phyloP scores from a whole-genome alignment of 2,888 invertebrate genomes.

The Drosophila merina region DNA sequence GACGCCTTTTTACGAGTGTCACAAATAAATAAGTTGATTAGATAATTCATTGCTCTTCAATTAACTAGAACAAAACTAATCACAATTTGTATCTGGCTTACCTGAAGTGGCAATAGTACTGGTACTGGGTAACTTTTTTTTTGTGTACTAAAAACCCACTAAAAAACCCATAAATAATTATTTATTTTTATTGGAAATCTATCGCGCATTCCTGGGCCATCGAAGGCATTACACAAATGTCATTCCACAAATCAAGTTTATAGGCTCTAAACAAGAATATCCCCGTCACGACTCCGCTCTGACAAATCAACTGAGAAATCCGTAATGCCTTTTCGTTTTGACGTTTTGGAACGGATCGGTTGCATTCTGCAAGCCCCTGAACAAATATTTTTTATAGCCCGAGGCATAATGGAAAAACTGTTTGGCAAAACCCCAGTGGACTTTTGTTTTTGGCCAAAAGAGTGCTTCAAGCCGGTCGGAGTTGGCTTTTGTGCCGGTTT shows the following conservation, averaged over 20 bases:
- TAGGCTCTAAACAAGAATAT: conserved; percentile 36
- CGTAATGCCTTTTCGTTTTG: conserved; percentile 15
- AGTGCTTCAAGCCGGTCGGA: conserved; percentile 28
- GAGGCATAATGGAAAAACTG: conserved; percentile 53
- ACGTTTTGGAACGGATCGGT: conserved; percentile 13
- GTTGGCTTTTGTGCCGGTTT: conserved; percentile 49
- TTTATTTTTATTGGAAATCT: conserved; percentile 3
- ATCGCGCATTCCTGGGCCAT: conserved; percentile 30
- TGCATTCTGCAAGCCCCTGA: conserved; percentile 16
- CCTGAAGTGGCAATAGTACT: not conserved
- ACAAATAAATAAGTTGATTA: not conserved
- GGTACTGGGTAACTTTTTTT: not conserved
- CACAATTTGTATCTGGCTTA: conserved; percentile 1
- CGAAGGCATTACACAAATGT: conserved; percentile 36
- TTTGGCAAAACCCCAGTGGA: conserved; percentile 40
- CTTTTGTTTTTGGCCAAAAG: conserved; percentile 35
- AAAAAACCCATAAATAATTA: conserved; percentile 6
- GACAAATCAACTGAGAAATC: conserved; percentile 47
- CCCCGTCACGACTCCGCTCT: conserved; percentile 35
- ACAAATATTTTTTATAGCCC: conserved; percentile 42
- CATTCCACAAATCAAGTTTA: conserved; percentile 41
- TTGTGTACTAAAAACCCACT: not conserved
- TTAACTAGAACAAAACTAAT: conserved; percentile 9
- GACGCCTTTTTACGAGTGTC: not conserved
- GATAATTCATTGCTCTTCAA: not conserved